Evolutionary conservation across 2,888 invertebrate species (phyloP).

Genomic region (Nemapogon koenigi): DNA sequence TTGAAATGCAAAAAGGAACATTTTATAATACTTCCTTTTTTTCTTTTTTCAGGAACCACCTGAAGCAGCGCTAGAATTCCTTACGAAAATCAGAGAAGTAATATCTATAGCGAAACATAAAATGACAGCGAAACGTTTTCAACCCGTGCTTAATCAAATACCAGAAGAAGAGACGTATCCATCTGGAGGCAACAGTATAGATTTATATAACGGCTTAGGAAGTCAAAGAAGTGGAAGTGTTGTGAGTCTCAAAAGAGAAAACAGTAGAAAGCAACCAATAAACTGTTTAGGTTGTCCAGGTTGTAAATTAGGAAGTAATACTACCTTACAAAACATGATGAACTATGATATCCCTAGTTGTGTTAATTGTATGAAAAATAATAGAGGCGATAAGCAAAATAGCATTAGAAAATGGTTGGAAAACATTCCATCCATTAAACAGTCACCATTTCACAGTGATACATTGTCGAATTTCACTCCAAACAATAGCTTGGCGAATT

Average conservation of each 20-base stretch:
- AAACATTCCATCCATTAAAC: constrained; percentile 66
- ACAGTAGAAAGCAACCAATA: constrained; percentile 60
- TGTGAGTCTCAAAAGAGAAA: constrained; percentile 67
- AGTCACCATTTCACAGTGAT: constrained; percentile 31
- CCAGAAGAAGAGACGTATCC: constrained; percentile 76
- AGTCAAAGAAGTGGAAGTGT: constrained; percentile 62
- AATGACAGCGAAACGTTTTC: constrained; percentile 81
- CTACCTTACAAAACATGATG: constrained; percentile 38
- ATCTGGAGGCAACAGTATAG: constrained; percentile 54
- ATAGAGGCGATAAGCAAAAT: constrained; percentile 73
- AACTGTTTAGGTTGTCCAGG: constrained; percentile 72
- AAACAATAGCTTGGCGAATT: constrained; percentile 30
- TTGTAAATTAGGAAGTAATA: constrained; percentile 46
- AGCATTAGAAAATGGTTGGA: constrained; percentile 80
- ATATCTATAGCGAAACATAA: constrained; percentile 89
- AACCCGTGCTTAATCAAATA: constrained; percentile 79
- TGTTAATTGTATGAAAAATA: constrained; percentile 53
- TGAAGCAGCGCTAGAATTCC: constrained; percentile 87
- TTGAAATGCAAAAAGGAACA: neutral
- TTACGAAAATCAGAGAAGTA: constrained; percentile 88
- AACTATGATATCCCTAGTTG: constrained; percentile 55
- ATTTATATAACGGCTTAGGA: constrained; percentile 46
- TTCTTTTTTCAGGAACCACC: constrained; percentile 79
- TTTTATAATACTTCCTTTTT: constrained; percentile 13
- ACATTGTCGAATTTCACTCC: constrained; percentile 26